Base-by-base conservation (phyloP, 2,113 vertebrate species). In the Oryzias melastigma region DNA sequence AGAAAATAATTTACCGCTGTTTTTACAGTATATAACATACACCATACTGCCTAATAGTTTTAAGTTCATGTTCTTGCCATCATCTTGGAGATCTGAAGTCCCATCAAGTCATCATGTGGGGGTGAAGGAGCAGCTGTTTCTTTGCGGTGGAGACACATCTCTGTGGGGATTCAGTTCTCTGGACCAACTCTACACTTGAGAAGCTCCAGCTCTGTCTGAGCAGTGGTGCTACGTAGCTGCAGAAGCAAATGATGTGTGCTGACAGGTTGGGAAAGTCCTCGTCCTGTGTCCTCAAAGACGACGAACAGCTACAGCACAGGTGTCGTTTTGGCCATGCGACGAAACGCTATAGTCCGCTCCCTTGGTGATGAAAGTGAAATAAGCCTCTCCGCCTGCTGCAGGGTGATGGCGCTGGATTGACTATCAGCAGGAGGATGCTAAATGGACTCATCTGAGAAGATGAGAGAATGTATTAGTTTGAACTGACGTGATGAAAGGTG, bases 21-120 rank as follows among this genome's bases (percentile, higher is more conserved):
- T 86, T 88, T 82, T 87, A 88, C 82, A 88, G 77, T 52, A 57
- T 77, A 82, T 64, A 80, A 83, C 82, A 56, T 79, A 86, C 72
- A 80, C 43, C 27, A 48, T 57, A 78, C 77, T 82, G 73, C 66
- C 68, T 52, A 61, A 40, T 65, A 53, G 65, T 44, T 52, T 69
- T 41, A 69, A 73, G 71, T 78, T 50, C 62, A 45, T 66, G 75
- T 65, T 75, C 60, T 57, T 24, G 6, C 61, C 59, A 60, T 71
- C 66, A 64, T 65, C 65, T 52, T 48, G 47, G 4, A 54, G 27
- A 29, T 56, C 51, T 14, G 25, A 20, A 65, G 58, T 83, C 68
- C 25, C 60, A 44, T 84, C 47, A 12, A 3, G 35, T 8, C 35
- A 12, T 35, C 41, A 5, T 29, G 54, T 50, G 59, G 49, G 18